Evolutionary conservation across 2,113 vertebrate genomes (phyloP).

Genomic region (Poecile atricapillus): DNA sequence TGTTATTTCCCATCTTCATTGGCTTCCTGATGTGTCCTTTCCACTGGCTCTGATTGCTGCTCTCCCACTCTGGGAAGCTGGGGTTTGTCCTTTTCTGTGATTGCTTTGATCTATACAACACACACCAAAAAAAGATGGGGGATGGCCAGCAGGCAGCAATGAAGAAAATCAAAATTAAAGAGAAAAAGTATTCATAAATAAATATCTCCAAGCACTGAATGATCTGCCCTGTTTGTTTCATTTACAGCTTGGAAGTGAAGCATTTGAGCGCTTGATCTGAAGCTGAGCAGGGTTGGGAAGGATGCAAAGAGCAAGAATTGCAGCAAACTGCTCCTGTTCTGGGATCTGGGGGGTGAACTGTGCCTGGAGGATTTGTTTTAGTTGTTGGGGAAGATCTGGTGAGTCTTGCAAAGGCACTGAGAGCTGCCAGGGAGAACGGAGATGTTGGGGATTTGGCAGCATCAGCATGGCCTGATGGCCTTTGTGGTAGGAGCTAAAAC

Average conservation of each 20-base stretch:
- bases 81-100: constrained; percentile 37
- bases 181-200: not conserved
- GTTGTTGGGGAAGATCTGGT: not conserved
- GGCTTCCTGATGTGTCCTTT: constrained; percentile 49
- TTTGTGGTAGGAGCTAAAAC: not conserved
- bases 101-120: constrained; percentile 24
- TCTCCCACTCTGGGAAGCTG: constrained; percentile 29
- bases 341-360: not conserved
- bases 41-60: constrained; percentile 58
- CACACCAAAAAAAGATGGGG: not conserved
- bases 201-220: not conserved
- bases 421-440: not conserved
- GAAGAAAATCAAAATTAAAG: constrained; percentile 1
- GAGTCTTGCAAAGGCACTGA: not conserved
- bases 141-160: not conserved
- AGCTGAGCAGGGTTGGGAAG: not conserved
- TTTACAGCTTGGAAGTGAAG: not conserved
- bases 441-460: not conserved
- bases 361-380: not conserved
- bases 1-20: constrained; percentile 52
- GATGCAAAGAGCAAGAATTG: not conserved
- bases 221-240: not conserved
- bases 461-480: rapidly evolving
- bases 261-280: rapidly evolving
- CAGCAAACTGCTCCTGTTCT: not conserved